Evolutionary conservation across 1,140 invertebrate species (phyloP), one percentile per base, ranked within the genome.

Genomic region (Drosophila pruinosa): DNA sequence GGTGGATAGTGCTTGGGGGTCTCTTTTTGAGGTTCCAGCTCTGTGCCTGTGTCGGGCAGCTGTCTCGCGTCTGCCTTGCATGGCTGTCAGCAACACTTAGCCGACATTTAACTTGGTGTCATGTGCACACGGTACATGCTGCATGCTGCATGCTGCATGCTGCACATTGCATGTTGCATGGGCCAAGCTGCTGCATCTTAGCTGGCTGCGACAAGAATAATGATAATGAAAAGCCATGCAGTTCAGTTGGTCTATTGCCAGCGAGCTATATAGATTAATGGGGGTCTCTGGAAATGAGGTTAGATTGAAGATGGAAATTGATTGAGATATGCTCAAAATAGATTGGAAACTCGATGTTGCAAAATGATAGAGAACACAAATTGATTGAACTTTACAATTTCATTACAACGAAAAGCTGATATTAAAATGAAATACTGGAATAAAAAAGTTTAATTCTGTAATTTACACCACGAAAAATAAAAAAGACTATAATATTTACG

Each of bases 61-160:
- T 56, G 50, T 3, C 39, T 43, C 8, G 10, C n/a, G 22, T 43
- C 50, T 78, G 79, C 75, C 71, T 63, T 70, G 38, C 79, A 54
- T 58, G 61, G 70, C 38, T 88, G 81, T 81, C 81, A 88, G 74
- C 38, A 71, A 65, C 82, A 86, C 58, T 86, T 78, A 86, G 61
- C 70, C 70, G 78, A 75, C 82, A 81, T 85, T 88, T 78, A 85
- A 77, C 81, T 85, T 86, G 61, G n/a, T 85, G 81, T 79, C 81
- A 86, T 71, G 74, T 74, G 69, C 81, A 85, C 34, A 26, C 34
- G 43, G n/a, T 41, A n/a, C 31, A 34, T 3, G 31, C n/a, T 22
- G 19, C 10, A 45, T 10, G 41, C n/a, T 21, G 43, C 43, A 45
- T 5, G 43, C 10, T 43, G 17, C 19, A 22, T 21, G 45, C 21